These are phyloP conservation scores for Aradophagus sp. DNA, from an alignment of 1,140 invertebrate genomes.

Conservation along the genomic window DNA sequence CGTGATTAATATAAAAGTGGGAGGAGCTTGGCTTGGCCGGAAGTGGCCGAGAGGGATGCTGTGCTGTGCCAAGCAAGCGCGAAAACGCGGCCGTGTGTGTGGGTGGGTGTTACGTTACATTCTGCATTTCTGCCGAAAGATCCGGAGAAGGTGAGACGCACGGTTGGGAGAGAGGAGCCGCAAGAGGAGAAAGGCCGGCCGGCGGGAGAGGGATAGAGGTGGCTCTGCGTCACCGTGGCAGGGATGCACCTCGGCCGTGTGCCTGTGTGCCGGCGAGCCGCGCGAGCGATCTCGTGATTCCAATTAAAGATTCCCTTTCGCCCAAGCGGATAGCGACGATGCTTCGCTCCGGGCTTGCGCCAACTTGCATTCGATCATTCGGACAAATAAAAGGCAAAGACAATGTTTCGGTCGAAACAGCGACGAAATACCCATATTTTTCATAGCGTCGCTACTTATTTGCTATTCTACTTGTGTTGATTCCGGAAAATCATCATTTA, in stretches of 20 bases:
- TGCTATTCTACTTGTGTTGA: too few species aligned
- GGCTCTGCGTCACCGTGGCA: slow-evolving; percentile 27
- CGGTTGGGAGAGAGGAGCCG: slow-evolving; percentile 17
- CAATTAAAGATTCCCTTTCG: slow-evolving; percentile 37
- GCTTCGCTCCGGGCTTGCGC: too few species aligned
- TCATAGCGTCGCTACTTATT: too few species aligned
- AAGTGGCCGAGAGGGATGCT: slow-evolving; percentile 73
- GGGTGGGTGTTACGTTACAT: slow-evolving; percentile 57
- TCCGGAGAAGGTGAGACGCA: slow-evolving; percentile 63
- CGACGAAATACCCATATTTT: too few species aligned
- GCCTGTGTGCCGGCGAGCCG: background rate
- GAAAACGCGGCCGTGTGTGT: slow-evolving; percentile 66
- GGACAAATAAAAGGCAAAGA: too few species aligned
- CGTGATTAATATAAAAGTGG: slow-evolving; percentile 76
- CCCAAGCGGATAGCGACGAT: slow-evolving; percentile 34
- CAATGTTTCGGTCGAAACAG: too few species aligned
- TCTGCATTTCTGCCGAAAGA: slow-evolving; percentile 56
- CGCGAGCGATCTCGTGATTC: slow-evolving; percentile 22
- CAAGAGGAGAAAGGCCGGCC: too few species aligned
- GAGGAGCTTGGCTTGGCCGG: slow-evolving; percentile 71
- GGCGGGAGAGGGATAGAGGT: slow-evolving; percentile 23
- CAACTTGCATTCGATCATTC: too few species aligned
- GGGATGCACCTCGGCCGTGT: slow-evolving; percentile 32
- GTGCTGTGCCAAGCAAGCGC: slow-evolving; percentile 70
- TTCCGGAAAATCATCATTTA: too few species aligned